Evolutionary conservation across 2,888 invertebrate genomes (phyloP).

Genomic region (Portevinia maculata): DNA sequence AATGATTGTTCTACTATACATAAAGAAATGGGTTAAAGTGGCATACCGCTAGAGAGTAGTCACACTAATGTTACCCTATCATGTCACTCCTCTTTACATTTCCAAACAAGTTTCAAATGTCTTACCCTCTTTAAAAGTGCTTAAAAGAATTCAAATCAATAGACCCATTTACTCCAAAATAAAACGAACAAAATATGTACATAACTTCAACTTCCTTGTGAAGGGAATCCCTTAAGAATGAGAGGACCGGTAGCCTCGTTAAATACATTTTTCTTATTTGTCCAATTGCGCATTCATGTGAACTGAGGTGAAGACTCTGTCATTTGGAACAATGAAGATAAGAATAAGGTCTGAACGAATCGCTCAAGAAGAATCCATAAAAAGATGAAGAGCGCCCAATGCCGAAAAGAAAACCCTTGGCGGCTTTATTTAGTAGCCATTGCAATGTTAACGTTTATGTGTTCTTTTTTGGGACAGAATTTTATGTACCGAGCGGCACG

Average conservation of each 20-base stretch:
- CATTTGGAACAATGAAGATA: slow-evolving; percentile 74
- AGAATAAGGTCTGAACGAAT: slow-evolving; percentile 55
- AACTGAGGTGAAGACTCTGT: slow-evolving; percentile 75
- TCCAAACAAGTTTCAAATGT: too few species aligned
- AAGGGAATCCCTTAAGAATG: slow-evolving; percentile 41
- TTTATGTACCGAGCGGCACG: slow-evolving; percentile 82
- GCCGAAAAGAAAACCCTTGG: slow-evolving; percentile 42
- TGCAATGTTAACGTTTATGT: slow-evolving; percentile 39
- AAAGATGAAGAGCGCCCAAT: slow-evolving; percentile 62
- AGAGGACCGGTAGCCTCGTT: slow-evolving; percentile 57
- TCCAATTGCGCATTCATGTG: slow-evolving; percentile 74
- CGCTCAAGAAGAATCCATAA: slow-evolving; percentile 58
- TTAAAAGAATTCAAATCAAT: slow-evolving; percentile 23
- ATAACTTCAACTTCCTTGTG: not conserved
- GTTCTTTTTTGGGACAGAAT: slow-evolving; percentile 74
- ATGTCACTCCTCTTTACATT: too few species aligned
- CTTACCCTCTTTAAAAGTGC: not conserved
- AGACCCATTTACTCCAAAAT: slow-evolving; percentile 3
- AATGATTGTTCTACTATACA: too few species aligned
- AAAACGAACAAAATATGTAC: not conserved
- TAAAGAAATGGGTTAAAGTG: too few species aligned
- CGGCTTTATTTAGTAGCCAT: slow-evolving; percentile 51
- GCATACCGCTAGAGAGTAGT: too few species aligned
- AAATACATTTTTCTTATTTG: slow-evolving; percentile 62
- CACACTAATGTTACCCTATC: too few species aligned